phyloP scores from a whole-genome alignment of 2,113 vertebrate species.

The Clarias gariepinus region DNA sequence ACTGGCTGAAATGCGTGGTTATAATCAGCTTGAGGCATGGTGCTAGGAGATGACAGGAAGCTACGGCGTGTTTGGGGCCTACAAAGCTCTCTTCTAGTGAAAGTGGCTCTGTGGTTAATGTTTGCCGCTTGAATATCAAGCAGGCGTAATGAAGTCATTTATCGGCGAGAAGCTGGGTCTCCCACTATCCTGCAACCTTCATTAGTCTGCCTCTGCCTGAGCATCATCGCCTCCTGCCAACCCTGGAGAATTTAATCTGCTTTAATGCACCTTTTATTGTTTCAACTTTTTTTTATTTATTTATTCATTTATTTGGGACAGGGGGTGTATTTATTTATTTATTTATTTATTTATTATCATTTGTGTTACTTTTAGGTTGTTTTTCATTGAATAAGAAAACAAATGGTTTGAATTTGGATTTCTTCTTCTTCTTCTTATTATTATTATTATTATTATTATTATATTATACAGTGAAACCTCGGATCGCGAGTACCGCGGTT shows the following conservation, averaged over 20 bases:
- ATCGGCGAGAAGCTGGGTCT: constrained; percentile 72
- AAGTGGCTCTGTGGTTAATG: constrained; percentile 62
- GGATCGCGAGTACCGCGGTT: no score
- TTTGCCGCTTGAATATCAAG: constrained; percentile 72
- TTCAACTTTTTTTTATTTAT: neutral
- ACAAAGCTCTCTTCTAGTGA: constrained; percentile 60
- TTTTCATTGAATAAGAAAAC: neutral
- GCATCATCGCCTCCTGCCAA: constrained; percentile 59
- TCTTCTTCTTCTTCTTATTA: neutral
- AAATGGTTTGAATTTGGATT: neutral
- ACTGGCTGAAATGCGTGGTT: constrained; percentile 35
- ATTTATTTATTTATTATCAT: neutral
- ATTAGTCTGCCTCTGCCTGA: constrained; percentile 71
- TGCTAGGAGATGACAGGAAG: constrained; percentile 10
- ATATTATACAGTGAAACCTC: neutral
- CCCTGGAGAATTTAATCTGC: constrained; percentile 67
- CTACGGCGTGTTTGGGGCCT: constrained; percentile 20
- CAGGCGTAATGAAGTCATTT: constrained; percentile 76
- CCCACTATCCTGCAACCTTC: constrained; percentile 71
- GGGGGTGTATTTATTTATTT: neutral
- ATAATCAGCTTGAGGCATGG: constrained; percentile 31
- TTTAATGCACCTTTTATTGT: constrained; percentile 60
- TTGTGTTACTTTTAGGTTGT: neutral
- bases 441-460: neutral
- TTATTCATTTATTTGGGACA: neutral